Base-by-base conservation (phyloP, 2,888 invertebrate genomes). In the Dolomedes plantarius region DNA sequence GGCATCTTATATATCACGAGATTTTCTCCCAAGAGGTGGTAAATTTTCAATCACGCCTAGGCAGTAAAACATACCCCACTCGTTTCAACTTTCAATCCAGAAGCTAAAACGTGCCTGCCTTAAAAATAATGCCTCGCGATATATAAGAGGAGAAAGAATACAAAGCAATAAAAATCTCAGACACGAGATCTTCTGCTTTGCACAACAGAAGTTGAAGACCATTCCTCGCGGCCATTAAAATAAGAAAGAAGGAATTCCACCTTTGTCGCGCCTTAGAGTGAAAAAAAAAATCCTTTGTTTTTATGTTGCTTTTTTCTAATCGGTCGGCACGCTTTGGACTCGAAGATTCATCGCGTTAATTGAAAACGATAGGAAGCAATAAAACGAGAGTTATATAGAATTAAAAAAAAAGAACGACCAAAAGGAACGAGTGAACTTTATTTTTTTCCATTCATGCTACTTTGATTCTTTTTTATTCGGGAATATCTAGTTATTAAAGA, bases 311-410 rank as follows among this genome's bases (percentile, higher is more conserved):
- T 36, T 56, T 23, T 23, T 11, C 1, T 56, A 56, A 56, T 56
- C 56, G 23, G 23, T 3, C 56, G 56, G 56, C 56, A 56, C 23
- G 23, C 56, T 56, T 56, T 56, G 3, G 19, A 23, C 2, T 56
- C 23, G 11, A 36, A 56, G 2, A 56, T 16, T 23, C 56, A 56
- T 56, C 56, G 23, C 56, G 11, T 56, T 56, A 56, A 56, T 56
- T 56, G 56, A 56, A 56, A 56, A 56, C 23, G 56, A 56, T 56
- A 56, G 56, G 56, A 56, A 56, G 56, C 11, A 23, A 56, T 56
- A 56, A 56, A 56, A 56, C 16, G 56, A 11, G 16, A 3, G 23
- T 19, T 23, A 56, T 23, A 19, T 56, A 56, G 23, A 56, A 11
- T 56, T 46, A 16, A 56, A 7, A 7, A 36, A 36, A 9, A 36